phyloP scores from a whole-genome alignment of 2,797 vertebrate genomes.

The Hybognathus amarus region DNA sequence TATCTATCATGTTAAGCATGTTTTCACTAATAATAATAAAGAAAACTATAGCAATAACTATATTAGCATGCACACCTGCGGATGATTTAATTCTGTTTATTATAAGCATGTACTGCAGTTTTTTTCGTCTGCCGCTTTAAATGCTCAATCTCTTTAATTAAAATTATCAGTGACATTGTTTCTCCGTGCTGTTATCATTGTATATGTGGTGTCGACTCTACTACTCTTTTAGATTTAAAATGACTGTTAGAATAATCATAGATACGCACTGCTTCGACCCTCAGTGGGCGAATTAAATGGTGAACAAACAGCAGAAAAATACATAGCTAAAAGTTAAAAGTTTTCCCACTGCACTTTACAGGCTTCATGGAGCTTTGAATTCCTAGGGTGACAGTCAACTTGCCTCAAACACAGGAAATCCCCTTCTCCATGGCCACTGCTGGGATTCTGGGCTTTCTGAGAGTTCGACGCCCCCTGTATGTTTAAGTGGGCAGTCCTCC shows the following conservation, averaged over 20 bases:
- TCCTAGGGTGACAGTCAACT: constrained; percentile 40
- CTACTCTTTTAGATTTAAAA: no score
- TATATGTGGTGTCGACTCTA: no score
- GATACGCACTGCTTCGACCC: not conserved
- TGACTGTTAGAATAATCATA: not conserved
- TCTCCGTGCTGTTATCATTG: no score
- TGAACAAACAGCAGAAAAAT: not conserved
- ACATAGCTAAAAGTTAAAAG: not conserved
- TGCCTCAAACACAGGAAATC: constrained; percentile 51
- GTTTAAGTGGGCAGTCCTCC: constrained; percentile 56
- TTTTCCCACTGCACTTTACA: not conserved
- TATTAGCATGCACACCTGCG: no score
- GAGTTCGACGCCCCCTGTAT: constrained; percentile 53
- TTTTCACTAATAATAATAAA: not conserved
- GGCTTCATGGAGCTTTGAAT: constrained; percentile 8
- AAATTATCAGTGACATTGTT: no score
- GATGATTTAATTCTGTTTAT: not conserved
- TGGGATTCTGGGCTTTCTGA: constrained; percentile 45
- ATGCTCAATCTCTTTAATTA: no score
- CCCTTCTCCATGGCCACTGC: constrained; percentile 56
- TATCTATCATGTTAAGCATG: not conserved
- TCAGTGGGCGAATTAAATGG: not conserved
- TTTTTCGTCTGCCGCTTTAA: no score
- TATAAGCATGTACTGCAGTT: not conserved
- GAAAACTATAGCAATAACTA: not conserved